phyloP scores from a whole-genome alignment of 2,113 vertebrate species.

The Cryptoleucopteryx plumbea region DNA sequence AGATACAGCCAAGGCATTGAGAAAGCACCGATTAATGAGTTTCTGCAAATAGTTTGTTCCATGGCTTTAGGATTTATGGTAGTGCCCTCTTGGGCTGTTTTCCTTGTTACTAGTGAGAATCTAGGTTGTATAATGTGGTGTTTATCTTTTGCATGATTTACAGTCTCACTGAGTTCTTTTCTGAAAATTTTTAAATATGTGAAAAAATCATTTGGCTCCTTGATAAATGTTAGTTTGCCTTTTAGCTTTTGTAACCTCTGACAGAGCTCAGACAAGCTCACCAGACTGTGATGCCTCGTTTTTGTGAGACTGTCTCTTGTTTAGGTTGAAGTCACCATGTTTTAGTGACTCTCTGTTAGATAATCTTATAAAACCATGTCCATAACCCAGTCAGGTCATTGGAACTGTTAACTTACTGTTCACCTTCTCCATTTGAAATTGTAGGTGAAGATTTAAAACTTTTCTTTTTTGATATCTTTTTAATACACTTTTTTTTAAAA shows the following conservation, averaged over 20 bases:
- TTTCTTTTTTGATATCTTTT: not conserved
- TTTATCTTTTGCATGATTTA: not conserved
- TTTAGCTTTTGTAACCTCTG: not conserved
- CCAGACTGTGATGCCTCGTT: not conserved
- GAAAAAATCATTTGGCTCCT: not conserved
- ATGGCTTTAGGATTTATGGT: not conserved
- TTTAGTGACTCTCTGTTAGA: not conserved
- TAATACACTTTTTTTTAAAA: not conserved
- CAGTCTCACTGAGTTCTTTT: not conserved
- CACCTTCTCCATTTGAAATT: not conserved
- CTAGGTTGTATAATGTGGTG: not conserved
- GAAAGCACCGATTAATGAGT: not conserved
- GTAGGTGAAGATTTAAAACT: not conserved
- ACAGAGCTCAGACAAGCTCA: not conserved
- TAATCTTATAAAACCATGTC: not conserved
- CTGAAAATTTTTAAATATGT: not conserved
- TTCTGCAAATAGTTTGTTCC: not conserved
- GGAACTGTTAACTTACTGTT: not conserved
- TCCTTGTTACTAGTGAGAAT: not conserved
- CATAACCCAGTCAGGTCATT: not conserved
- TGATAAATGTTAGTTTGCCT: not conserved
- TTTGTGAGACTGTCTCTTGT: not conserved
- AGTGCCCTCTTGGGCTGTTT: not conserved
- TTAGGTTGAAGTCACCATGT: not conserved
- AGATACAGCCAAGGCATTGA: not conserved